Conservation (phyloP, 2,797 vertebrate genomes). For the Xerus rutilus region DNA sequence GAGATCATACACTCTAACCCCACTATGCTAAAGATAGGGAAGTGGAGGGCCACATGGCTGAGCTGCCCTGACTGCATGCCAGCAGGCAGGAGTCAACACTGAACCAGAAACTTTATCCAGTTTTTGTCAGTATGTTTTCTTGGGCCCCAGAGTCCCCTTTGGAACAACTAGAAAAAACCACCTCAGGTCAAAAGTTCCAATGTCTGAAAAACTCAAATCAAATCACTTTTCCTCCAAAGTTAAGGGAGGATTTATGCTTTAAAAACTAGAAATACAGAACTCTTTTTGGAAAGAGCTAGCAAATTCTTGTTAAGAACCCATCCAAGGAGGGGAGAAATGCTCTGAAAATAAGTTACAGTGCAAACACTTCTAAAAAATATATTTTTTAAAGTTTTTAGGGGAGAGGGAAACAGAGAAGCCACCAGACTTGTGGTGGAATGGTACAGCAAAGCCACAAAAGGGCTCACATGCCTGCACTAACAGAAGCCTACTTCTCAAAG, state of each 20-base stretch:
- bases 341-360: constrained; percentile 29
- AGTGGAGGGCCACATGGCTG: background rate
- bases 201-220: constrained; percentile 57
- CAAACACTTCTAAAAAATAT: constrained; percentile 51
- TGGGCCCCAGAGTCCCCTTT: background rate
- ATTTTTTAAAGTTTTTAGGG: constrained; percentile 44
- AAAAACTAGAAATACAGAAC: constrained; percentile 60
- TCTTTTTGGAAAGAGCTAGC: constrained; percentile 57
- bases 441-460: background rate
- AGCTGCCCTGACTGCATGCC: background rate
- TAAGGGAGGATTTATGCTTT: constrained; percentile 66
- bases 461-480: background rate
- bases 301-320: constrained; percentile 57
- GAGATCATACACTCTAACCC: background rate
- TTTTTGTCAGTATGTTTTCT: background rate
- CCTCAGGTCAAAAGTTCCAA: constrained; percentile 54
- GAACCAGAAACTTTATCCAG: background rate
- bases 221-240: constrained; percentile 49
- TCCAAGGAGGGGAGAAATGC: background rate
- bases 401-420: constrained; percentile 60
- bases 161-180: background rate
- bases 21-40: background rate
- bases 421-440: constrained; percentile 64
- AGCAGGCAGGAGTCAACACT: background rate
- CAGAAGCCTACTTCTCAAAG: constrained; percentile 34